Percentiles rank a stretch among this genome's conserved stretches.
Evolutionary conservation across 2,113 vertebrate genomes (phyloP).

Genomic region (Mobula hypostoma): DNA sequence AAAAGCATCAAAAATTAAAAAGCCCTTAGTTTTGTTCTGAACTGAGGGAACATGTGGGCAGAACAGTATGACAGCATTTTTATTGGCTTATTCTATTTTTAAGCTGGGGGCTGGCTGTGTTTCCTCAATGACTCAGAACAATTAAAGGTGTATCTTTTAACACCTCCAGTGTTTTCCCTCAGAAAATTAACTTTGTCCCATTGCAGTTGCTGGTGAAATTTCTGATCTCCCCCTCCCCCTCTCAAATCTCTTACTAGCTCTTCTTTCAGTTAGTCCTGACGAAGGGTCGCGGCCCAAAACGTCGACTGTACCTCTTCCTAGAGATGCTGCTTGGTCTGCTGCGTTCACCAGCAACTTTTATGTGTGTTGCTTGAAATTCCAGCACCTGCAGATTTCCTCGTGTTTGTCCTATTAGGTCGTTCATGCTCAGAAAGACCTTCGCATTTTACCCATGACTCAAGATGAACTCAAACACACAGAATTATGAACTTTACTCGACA

Average conservation of each 20-base stretch:
- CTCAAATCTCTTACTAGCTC: too few species aligned
- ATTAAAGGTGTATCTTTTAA: neutral
- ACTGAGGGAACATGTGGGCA: neutral
- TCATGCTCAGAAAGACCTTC: neutral
- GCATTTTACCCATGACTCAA: neutral
- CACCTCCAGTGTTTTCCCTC: neutral
- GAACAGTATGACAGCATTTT: neutral
- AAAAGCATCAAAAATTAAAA: neutral
- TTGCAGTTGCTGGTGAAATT: too few species aligned
- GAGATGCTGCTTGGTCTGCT: too few species aligned
- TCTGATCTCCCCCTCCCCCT: too few species aligned
- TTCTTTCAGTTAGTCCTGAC: too few species aligned
- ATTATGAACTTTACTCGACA: neutral
- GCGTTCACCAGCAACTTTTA: too few species aligned
- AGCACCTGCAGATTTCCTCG: too few species aligned
- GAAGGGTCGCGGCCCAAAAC: too few species aligned
- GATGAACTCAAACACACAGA: neutral
- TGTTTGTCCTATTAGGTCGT: neutral
- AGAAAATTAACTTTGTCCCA: neutral
- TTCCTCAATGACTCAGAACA: neutral
- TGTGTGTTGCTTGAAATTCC: too few species aligned
- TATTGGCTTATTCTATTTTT: neutral
- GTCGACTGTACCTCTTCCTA: too few species aligned
- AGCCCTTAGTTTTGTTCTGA: neutral
- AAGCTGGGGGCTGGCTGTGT: neutral